Evolutionary conservation across 2,113 vertebrate genomes (phyloP).

Genomic region (Oreochromis aureus): DNA sequence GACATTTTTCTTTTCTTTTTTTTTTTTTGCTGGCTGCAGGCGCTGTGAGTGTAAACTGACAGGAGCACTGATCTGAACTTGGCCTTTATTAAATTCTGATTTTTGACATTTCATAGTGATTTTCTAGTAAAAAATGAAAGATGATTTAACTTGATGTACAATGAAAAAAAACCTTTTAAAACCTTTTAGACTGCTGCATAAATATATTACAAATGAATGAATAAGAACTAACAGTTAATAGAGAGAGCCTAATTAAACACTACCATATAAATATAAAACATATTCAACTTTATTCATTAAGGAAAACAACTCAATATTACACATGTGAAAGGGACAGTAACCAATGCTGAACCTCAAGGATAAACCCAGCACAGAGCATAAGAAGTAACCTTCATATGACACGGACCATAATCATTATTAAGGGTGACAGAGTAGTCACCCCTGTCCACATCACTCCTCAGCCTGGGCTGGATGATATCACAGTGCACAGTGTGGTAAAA

Average conservation of each 20-base stretch:
- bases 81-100: not conserved
- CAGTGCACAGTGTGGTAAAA: not conserved
- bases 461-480: not conserved
- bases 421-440: not conserved
- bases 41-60: not conserved
- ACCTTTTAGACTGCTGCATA: not conserved
- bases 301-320: not conserved
- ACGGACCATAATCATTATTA: not conserved
- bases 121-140: not conserved
- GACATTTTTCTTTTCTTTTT: not conserved
- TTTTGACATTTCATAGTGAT: not conserved
- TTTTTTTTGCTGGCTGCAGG: not conserved
- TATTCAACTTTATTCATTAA: not conserved
- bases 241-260: not conserved
- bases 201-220: not conserved
- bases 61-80: not conserved
- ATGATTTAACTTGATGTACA: not conserved
- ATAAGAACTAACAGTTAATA: not conserved
- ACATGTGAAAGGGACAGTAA: not conserved
- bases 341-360: not conserved
- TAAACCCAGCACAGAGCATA: not conserved
- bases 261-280: not conserved
- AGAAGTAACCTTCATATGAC: not conserved
- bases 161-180: not conserved
- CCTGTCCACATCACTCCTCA: not conserved